These are phyloP conservation scores for Drosophila subsilvestris DNA, from an alignment of 2,888 invertebrate genomes.

Conservation along the genomic window DNA sequence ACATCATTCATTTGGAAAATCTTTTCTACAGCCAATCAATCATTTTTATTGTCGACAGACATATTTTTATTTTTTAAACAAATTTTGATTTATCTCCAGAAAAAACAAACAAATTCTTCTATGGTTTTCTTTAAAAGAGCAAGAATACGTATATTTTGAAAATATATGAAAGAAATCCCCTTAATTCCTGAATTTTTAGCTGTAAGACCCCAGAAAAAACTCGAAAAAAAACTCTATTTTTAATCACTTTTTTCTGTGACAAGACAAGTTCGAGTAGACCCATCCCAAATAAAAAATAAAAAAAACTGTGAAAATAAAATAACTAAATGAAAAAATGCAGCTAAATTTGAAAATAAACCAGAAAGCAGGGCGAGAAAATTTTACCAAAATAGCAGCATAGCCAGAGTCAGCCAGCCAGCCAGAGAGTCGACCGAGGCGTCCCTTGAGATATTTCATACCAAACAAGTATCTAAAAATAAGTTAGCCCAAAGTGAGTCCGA, in stretches of 20 bases:
- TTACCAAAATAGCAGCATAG: constrained; percentile 30
- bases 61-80: not conserved
- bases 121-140: no score
- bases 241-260: constrained; percentile 66
- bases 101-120: no score
- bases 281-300: constrained; percentile 12
- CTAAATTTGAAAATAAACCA: constrained; percentile 67
- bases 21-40: not conserved
- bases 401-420: constrained; percentile 10
- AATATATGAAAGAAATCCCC: constrained; percentile 6
- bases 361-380: constrained; percentile 61
- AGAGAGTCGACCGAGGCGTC: constrained; percentile 20
- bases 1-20: not conserved
- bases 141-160: not conserved
- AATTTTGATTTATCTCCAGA: not conserved
- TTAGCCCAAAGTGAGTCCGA: constrained; percentile 41
- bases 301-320: constrained; percentile 7
- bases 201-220: constrained; percentile 34
- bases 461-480: constrained; percentile 60
- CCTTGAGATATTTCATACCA: constrained; percentile 45
- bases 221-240: constrained; percentile 69
- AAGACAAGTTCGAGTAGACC: constrained; percentile 71
- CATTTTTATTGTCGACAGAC: not conserved
- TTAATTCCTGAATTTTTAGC: constrained; percentile 16
- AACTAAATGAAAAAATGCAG: constrained; percentile 20